phyloP scores from a whole-genome alignment of 2,113 vertebrate genomes.

The Blennius ocellaris region DNA sequence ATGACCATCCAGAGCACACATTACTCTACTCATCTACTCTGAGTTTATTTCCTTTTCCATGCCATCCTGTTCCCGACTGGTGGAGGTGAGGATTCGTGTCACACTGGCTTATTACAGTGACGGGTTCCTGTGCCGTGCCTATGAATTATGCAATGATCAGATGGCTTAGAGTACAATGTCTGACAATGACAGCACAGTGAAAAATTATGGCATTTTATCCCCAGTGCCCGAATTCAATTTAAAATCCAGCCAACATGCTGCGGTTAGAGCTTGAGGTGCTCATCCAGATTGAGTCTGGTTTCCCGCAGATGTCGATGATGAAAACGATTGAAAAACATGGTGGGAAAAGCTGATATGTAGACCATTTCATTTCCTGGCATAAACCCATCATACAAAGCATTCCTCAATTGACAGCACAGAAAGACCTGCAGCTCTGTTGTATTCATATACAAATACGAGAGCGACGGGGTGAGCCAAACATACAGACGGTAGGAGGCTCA shows the following conservation, averaged over 20 bases:
- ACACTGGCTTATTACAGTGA: conserved; percentile 63
- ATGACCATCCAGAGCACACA: not conserved
- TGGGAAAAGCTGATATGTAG: not conserved
- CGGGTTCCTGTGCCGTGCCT: conserved; percentile 43
- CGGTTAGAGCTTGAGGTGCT: conserved; percentile 28
- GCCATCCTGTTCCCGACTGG: conserved; percentile 28
- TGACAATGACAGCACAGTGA: conserved; percentile 46
- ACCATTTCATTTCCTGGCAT: conserved; percentile 14
- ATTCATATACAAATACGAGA: not conserved
- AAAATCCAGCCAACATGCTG: conserved; percentile 9
- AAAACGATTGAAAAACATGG: conserved; percentile 4
- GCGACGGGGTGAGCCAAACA: not conserved
- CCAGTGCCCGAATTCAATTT: conserved; percentile 24
- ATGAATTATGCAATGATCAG: conserved; percentile 74
- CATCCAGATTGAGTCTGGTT: conserved; percentile 15
- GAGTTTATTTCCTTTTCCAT: conserved; percentile 37
- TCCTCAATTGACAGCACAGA: conserved; percentile 11
- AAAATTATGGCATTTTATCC: conserved; percentile 53
- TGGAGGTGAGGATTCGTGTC: conserved; percentile 53
- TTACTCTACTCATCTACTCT: conserved; percentile 3
- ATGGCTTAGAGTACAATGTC: conserved; percentile 53
- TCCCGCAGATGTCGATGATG: conserved; percentile 22
- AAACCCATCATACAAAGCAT: conserved; percentile 9
- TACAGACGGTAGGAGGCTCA: not conserved
- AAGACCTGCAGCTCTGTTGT: not conserved